A percentile compares a stretch with the other conserved stretches of the same genome.
These are phyloP conservation scores for Drosophila greeni DNA, from an alignment of 2,888 invertebrate species.

Conservation along the genomic window DNA sequence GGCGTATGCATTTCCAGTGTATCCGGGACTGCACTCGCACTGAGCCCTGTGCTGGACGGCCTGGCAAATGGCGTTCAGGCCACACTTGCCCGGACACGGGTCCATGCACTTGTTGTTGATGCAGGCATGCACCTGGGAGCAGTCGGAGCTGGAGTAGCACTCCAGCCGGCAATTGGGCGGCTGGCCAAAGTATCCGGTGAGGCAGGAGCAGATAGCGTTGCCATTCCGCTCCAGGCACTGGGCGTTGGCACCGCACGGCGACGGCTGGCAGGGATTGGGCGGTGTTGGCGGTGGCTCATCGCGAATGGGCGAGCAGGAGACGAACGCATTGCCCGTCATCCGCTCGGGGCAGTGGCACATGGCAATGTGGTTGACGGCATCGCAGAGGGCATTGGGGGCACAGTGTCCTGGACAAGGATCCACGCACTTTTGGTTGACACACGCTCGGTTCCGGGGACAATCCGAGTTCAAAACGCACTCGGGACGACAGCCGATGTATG, in stretches of 20 bases:
- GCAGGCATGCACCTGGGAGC: slow-evolving; percentile 84
- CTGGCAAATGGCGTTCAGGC: slow-evolving; percentile 84
- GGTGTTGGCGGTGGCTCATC: slow-evolving; percentile 69
- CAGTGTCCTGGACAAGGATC: slow-evolving; percentile 92
- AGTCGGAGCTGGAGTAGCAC: slow-evolving; percentile 86
- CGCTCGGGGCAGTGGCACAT: slow-evolving; percentile 83
- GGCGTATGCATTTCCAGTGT: slow-evolving; percentile 86
- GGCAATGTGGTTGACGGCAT: slow-evolving; percentile 86
- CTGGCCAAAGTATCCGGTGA: slow-evolving; percentile 83
- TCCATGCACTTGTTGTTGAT: slow-evolving; percentile 86
- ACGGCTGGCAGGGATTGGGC: slow-evolving; percentile 83
- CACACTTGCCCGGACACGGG: slow-evolving; percentile 87
- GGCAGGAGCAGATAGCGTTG: slow-evolving; percentile 83
- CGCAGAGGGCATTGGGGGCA: slow-evolving; percentile 87
- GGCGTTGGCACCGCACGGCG: slow-evolving; percentile 85
- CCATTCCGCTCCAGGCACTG: slow-evolving; percentile 83
- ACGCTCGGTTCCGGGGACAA: slow-evolving; percentile 87
- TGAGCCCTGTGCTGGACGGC: slow-evolving; percentile 89
- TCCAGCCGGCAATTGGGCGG: slow-evolving; percentile 87
- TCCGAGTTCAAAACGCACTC: slow-evolving; percentile 90
- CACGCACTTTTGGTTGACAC: slow-evolving; percentile 88
- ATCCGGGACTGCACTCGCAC: slow-evolving; percentile 85
- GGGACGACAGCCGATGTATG: slow-evolving; percentile 87
- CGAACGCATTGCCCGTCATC: slow-evolving; percentile 86
- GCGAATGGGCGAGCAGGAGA: slow-evolving; percentile 81